A percentile compares a stretch with the other conserved stretches of the same genome.
phyloP scores from a whole-genome alignment of 2,113 vertebrate genomes.

The Zosterops lateralis region DNA sequence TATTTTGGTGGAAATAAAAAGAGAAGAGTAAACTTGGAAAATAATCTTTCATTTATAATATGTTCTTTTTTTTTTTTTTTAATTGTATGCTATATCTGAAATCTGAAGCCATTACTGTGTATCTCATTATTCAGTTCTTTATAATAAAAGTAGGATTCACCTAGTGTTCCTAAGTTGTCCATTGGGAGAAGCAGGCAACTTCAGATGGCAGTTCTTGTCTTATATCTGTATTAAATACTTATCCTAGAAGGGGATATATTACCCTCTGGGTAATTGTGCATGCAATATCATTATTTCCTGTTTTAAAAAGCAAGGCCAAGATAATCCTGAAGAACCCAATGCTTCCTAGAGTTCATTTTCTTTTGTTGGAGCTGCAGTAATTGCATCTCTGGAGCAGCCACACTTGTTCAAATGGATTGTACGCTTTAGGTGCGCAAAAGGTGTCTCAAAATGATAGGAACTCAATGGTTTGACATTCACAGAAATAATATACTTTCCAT shows the following conservation, averaged over 20 bases:
- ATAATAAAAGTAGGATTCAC: background rate
- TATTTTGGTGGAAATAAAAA: background rate
- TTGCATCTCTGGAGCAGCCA: background rate
- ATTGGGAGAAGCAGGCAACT: background rate
- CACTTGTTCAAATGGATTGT: background rate
- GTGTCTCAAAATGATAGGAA: background rate
- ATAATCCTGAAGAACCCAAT: background rate
- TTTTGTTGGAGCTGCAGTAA: background rate
- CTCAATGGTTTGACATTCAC: background rate
- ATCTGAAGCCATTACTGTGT: background rate
- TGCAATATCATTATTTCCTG: background rate
- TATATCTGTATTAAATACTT: background rate
- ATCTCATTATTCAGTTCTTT: background rate
- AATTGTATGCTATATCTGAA: background rate
- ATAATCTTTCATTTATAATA: background rate
- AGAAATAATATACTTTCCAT: background rate
- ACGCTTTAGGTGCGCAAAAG: background rate
- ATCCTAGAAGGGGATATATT: background rate
- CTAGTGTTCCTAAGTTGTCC: background rate
- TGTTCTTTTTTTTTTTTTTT: background rate
- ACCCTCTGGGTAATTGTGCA: background rate
- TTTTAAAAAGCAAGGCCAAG: background rate
- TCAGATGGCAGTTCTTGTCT: background rate
- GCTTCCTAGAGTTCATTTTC: background rate
- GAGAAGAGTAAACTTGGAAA: background rate